Evolutionary conservation across 2,113 vertebrate genomes (phyloP).

Genomic region (Physeter macrocephalus): DNA sequence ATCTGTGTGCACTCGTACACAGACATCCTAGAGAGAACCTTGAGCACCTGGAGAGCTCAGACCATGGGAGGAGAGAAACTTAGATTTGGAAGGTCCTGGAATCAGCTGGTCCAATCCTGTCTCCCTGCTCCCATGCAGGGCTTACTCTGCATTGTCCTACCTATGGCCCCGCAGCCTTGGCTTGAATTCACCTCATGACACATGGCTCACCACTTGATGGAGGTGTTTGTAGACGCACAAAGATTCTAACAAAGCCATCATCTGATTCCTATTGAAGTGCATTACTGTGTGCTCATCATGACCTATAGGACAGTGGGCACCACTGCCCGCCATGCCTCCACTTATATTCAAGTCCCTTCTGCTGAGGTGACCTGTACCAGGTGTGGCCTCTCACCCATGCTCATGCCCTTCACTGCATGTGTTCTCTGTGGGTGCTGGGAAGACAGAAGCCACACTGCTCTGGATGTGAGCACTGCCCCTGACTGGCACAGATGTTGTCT

Average conservation of each 20-base stretch:
- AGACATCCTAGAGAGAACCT: background rate
- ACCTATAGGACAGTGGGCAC: fast-evolving
- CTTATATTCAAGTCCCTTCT: background rate
- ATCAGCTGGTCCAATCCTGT: background rate
- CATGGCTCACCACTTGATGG: fast-evolving
- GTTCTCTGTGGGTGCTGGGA: background rate
- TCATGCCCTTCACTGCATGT: fast-evolving
- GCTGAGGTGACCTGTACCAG: background rate
- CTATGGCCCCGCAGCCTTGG: background rate
- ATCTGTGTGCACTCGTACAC: fast-evolving
- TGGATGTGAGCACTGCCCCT: fast-evolving
- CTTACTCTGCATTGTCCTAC: background rate
- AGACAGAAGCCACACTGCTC: background rate
- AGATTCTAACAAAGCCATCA: background rate
- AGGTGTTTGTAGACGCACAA: fast-evolving
- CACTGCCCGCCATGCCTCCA: background rate
- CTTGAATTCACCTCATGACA: background rate
- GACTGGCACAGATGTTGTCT: too few relatives aligned
- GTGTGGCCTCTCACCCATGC: fast-evolving
- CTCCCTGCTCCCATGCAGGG: fast-evolving
- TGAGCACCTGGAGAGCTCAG: background rate
- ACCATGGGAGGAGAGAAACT: background rate
- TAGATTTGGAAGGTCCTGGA: background rate
- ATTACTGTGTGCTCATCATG: fast-evolving
- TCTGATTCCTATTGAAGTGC: fast-evolving